These are phyloP conservation scores for Carposina sasakii DNA, from an alignment of 1,140 invertebrate genomes.

Conservation along the genomic window DNA sequence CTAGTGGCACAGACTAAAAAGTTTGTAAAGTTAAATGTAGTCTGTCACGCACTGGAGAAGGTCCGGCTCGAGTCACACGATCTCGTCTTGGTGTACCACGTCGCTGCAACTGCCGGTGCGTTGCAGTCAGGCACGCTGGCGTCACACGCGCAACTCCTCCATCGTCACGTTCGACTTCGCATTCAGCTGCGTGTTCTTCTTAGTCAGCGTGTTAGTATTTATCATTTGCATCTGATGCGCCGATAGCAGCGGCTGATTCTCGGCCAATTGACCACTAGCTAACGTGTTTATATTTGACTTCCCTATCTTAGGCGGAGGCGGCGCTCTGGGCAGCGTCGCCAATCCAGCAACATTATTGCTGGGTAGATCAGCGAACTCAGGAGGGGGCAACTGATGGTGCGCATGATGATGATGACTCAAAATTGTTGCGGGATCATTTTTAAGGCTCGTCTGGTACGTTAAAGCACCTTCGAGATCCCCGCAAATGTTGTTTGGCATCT, in stretches of 20 bases:
- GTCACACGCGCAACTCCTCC: slow-evolving; percentile 88
- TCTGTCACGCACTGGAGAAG: slow-evolving; percentile 62
- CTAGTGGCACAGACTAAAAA: slow-evolving; percentile 2
- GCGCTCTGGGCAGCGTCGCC: slow-evolving; percentile 77
- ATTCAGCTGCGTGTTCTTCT: slow-evolving; percentile 78
- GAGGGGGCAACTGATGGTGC: slow-evolving; percentile 84
- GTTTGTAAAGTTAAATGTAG: slow-evolving; percentile 38
- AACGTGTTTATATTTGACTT: slow-evolving; percentile 75
- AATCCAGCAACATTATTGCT: slow-evolving; percentile 76
- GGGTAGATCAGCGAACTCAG: slow-evolving; percentile 83
- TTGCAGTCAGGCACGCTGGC: slow-evolving; percentile 74
- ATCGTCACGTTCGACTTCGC: slow-evolving; percentile 78
- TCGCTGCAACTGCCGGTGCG: slow-evolving; percentile 70
- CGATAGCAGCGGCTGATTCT: slow-evolving; percentile 75
- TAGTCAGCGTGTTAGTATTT: slow-evolving; percentile 78
- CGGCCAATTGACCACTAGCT: slow-evolving; percentile 75
- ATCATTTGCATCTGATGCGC: slow-evolving; percentile 80
- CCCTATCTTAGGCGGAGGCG: slow-evolving; percentile 81
- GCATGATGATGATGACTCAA: slow-evolving; percentile 79
- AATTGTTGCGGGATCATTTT: slow-evolving; percentile 79
- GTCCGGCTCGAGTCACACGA: slow-evolving; percentile 71
- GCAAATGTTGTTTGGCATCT: slow-evolving; percentile 88
- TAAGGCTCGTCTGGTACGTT: slow-evolving; percentile 76
- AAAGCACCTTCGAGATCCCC: slow-evolving; percentile 81
- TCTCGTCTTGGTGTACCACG: slow-evolving; percentile 67